Evolutionary conservation across 1,140 invertebrate genomes (phyloP), one percentile per base, ranked within the genome.

Genomic region (Drosophila ficusphila): DNA sequence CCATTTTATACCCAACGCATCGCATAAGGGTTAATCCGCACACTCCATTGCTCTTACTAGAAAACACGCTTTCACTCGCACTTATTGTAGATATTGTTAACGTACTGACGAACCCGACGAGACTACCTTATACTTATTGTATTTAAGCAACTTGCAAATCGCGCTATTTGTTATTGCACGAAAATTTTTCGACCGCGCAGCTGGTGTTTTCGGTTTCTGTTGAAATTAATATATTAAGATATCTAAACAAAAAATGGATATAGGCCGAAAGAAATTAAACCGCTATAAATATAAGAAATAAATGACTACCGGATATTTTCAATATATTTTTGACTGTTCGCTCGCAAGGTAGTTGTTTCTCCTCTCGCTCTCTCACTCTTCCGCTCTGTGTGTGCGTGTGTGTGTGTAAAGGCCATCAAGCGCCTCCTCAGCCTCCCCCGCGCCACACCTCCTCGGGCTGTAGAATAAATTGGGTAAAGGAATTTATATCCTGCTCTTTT

Each of bases 361-460:
- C 47, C 19, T 31, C 29, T 29, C n/a, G 41, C 12, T 57, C 7
- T 46, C 16, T 18, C 27, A 16, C 38, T 44, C 21, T 9, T 18
- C 23, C 4, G 7, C 36, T 33, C 23, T 19, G 38, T 54, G 47
- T 34, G 39, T 48, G 42, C 16, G 57, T 16, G 16, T 29, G 39
- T 36, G 51, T 71, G 33, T 70, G 18, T 58, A 72, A 71, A 71
- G 67, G 68, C 67, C 68, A 71, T 46, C 39, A 27, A 71, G 36
- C 23, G 19, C 21, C 23, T 12, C 42, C 21, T 3, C 25, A 27
- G 19, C n/a, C 9, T 31, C 27, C 16, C 57, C 23, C 7, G 25
- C 42, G 14, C 25, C 60, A 31, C 29, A 19, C 51, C 48, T 27
- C 65, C 33, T 27, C 21, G 27, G 34, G 29, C 65, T 25, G 38